Evolutionary conservation across 2,888 invertebrate species (phyloP).

Genomic region (Invenusta paracnida): DNA sequence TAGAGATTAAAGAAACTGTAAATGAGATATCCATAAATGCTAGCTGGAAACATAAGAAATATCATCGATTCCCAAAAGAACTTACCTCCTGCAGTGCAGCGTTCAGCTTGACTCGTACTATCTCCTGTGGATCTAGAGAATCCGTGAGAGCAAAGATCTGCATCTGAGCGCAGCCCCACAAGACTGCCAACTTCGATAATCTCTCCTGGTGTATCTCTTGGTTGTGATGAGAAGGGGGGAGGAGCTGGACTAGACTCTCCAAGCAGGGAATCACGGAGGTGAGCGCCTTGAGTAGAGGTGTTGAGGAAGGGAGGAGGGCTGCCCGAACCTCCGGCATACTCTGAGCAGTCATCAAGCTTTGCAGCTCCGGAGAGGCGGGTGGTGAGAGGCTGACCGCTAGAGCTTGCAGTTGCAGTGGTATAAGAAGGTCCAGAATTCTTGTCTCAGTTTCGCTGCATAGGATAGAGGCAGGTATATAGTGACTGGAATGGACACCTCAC

Average conservation of each 20-base stretch:
- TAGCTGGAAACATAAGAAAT: no score
- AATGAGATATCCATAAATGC: no score
- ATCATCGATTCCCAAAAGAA: no score
- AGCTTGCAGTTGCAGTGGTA: not conserved
- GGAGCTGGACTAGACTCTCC: not conserved
- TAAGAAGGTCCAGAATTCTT: not conserved
- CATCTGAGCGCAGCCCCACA: not conserved
- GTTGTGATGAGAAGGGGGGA: not conserved
- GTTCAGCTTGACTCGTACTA: not conserved
- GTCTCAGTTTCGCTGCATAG: no score
- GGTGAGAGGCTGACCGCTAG: not conserved
- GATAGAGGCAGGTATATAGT: no score
- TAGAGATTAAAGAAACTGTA: no score
- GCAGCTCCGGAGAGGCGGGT: no score
- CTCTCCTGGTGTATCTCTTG: not conserved
- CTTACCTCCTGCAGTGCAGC: not conserved
- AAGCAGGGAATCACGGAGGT: not conserved
- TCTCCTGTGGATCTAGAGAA: not conserved
- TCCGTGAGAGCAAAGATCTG: constrained; percentile 18
- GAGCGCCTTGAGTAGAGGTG: not conserved
- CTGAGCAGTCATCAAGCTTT: no score
- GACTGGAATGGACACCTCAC: no score
- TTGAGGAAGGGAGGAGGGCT: no score
- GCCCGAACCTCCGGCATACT: no score
- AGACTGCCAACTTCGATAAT: not conserved